Evolutionary conservation across 1,140 invertebrate species (phyloP).

Genomic region (Brevipalpus yothersi): DNA sequence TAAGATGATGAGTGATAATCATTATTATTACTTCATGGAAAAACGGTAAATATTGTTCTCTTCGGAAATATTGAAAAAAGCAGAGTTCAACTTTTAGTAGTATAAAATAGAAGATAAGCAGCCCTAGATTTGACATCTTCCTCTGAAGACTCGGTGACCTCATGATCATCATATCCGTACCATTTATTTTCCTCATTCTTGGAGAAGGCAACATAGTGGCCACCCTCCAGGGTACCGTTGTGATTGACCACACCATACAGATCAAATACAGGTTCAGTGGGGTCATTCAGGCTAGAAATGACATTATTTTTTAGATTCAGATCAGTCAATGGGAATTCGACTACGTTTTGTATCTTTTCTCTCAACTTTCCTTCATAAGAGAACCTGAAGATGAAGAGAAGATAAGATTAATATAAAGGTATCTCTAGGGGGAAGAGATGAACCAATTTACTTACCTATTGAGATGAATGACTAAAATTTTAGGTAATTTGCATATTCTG

Average conservation of each 20-base stretch:
- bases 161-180: slow-evolving; percentile 72
- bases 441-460: slow-evolving; percentile 29
- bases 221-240: slow-evolving; percentile 65
- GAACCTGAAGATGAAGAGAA: slow-evolving; percentile 25
- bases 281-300: not conserved
- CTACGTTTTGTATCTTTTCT: slow-evolving; percentile 54
- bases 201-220: slow-evolving; percentile 62
- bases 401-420: not conserved
- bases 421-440: slow-evolving; percentile 14
- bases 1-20: too few species aligned
- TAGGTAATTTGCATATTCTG: slow-evolving; percentile 62
- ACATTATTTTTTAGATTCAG: not conserved
- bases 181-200: slow-evolving; percentile 34
- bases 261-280: not conserved
- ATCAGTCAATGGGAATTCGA: slow-evolving; percentile 47
- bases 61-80: too few species aligned
- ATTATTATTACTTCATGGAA: too few species aligned
- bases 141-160: slow-evolving; percentile 40
- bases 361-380: slow-evolving; percentile 38
- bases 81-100: not conserved
- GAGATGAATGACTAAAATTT: slow-evolving; percentile 66
- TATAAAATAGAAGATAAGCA: slow-evolving; percentile 9
- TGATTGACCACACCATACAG: slow-evolving; percentile 34
- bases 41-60: too few species aligned
- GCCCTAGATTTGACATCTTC: slow-evolving; percentile 30